Base-by-base conservation (phyloP, 2,888 invertebrate species). In the Rhodophaea formosa region DNA sequence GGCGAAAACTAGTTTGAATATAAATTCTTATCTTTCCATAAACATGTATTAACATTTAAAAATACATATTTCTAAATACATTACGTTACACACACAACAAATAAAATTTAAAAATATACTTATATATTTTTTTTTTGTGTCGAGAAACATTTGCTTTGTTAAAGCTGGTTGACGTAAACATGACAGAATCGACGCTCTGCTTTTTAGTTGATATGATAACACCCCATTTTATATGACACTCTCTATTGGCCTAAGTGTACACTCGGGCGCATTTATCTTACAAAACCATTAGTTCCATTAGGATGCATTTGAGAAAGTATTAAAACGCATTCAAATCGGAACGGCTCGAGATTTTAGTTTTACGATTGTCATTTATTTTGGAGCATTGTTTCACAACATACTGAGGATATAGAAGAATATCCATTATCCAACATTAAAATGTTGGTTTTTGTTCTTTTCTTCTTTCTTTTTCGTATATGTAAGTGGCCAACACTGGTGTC, bases 281-380 rank as follows among this genome's bases (percentile, higher is more conserved):
- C 59, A 61, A 63, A 62, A 51, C 62, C 65, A 63, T 63, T 65
- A 57, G 52, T 39, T 59, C 67, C 70, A 71, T 72, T 69, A 69
- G 61, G 56, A 59, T 51, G 56, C 65, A 60, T 68, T 66, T 60
- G 53, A 56, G 44, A 58, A 62, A 65, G 62, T 61, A 64, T 68
- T 62, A 60, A 63, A 62, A 67, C 59, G 61, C 57, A 61, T 66
- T 64, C 63, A 59, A 63, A 65, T 63, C 56, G 59, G 49, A 54
- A 53, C 45, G 17, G 35, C 39, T 54, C 49, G 52, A 53, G 57
- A 59, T 57, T 62, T 61, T 54, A 62, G 57, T 64, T 68, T 67
- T 68, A 68, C 58, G 61, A 63, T 54, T 47, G 59, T 46, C 62
- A 64, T 66, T 62, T 62, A 51, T 65, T 54, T 61, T 56, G 7